Evolutionary conservation across 1,140 invertebrate genomes (phyloP).

Genomic region (Daktulosphaira vitifoliae): DNA sequence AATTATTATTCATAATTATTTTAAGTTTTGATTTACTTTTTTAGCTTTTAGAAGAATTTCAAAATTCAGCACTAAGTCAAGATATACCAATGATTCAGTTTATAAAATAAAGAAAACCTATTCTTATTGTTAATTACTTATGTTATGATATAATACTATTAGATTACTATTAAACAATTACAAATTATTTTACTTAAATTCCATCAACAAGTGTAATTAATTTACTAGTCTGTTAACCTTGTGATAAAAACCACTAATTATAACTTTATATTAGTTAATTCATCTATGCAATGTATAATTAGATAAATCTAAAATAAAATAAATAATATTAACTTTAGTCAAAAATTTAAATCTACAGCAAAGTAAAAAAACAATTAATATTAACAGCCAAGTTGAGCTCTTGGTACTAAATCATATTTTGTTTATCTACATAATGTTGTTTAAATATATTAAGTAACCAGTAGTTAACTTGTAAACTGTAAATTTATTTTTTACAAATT

Average conservation of each 20-base stretch:
- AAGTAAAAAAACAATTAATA: too few species aligned
- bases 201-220: slow-evolving; percentile 18
- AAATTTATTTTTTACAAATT: too few species aligned
- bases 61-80: slow-evolving; percentile 52
- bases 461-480: too few species aligned
- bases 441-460: too few species aligned
- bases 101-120: slow-evolving; percentile 20
- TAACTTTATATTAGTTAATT: too few species aligned
- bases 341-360: too few species aligned
- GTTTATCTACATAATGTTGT: too few species aligned
- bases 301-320: too few species aligned
- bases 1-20: background rate
- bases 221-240: slow-evolving; percentile 30
- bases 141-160: background rate
- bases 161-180: background rate
- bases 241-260: slow-evolving; percentile 10
- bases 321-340: too few species aligned
- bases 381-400: too few species aligned
- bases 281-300: too few species aligned
- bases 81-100: slow-evolving; percentile 51
- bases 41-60: slow-evolving; percentile 58
- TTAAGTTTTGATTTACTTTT: slow-evolving; percentile 39
- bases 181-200: slow-evolving; percentile 4
- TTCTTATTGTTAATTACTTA: background rate
- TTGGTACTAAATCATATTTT: too few species aligned